Conservation (phyloP, 2,113 vertebrate species). For the Rhinogobius similis region DNA sequence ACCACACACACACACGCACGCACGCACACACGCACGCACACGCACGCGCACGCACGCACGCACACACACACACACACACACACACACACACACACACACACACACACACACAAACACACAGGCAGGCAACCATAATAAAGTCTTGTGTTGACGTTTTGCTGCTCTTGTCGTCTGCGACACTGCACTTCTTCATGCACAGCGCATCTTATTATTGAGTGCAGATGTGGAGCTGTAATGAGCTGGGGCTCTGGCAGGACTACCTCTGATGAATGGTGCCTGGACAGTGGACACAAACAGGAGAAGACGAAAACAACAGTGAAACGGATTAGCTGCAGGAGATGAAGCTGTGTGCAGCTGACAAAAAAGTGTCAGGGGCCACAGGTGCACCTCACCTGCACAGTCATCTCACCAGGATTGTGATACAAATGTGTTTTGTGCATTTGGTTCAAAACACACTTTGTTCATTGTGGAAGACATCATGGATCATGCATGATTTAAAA, state of each 20-base stretch:
- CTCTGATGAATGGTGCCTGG: constrained; percentile 62
- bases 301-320: constrained; percentile 41
- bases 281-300: constrained; percentile 44
- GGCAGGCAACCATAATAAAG: constrained; percentile 67
- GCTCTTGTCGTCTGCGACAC: constrained; percentile 70
- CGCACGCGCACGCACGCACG: too few relatives aligned
- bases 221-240: constrained; percentile 77
- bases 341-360: constrained; percentile 24
- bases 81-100: too few relatives aligned
- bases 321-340: constrained; percentile 33
- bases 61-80: too few relatives aligned
- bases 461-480: background rate
- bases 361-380: constrained; percentile 33
- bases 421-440: background rate
- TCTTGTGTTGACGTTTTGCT: constrained; percentile 67
- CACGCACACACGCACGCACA: too few relatives aligned
- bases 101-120: constrained; percentile 14
- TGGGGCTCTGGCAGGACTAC: constrained; percentile 46
- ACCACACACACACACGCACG: constrained; percentile 6
- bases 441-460: background rate
- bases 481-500: too few relatives aligned
- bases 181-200: constrained; percentile 72
- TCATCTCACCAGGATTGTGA: constrained; percentile 16
- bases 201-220: constrained; percentile 73
- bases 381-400: constrained; percentile 71